Evolutionary conservation across 2,888 invertebrate genomes (phyloP), one percentile per base, ranked within the genome.

Genomic region (Galerucella calmariensis): DNA sequence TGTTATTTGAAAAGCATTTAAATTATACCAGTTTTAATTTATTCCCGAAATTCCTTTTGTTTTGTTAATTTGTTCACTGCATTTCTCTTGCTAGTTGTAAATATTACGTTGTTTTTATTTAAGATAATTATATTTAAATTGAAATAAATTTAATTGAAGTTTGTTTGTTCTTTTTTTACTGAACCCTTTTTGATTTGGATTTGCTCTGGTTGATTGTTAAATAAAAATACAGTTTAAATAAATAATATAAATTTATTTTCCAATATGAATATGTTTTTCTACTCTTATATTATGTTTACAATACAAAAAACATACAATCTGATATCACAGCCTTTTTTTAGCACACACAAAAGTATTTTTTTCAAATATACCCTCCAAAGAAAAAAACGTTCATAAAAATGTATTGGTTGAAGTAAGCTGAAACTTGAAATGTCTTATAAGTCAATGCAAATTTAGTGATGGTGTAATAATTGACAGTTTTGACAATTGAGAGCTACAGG

Each of bases 301-400:
- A 80, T 80, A 80, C 78, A 81, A 80, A 81, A 79, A 79, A 72
- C 71, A 78, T 76, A 79, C 79, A 80, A 71, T 77, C 67, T 74
- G 69, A 68, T 86, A 86, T 86, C 86, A 86, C 86, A 86, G 86
- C 83, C 85, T 62, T 81, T 83, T 81, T 72, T 83, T 85, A 85
- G 84, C 85, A 84, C 85, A 85, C 83, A 82, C 83, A 82, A 53
- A 56, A 67, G 56, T 66, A 48, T 59, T 59, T 56, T 48, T 56
- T 9, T 16, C 2, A 53, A 16, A 56, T 56, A 56, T 9, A 56
- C n/a, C 20, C 20, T 56, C 9, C 56, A 56, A 56, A 56, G 56
- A 56, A 16, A 56, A 20, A 51, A n/a, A n/a, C 8, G 6, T 51
- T 51, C 51, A 14, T 51, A 14, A 51, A 51, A 48, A 48, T 11